Base-by-base conservation (phyloP, 35 echinoderm and acorn worm genomes). In the Patiria miniata region DNA sequence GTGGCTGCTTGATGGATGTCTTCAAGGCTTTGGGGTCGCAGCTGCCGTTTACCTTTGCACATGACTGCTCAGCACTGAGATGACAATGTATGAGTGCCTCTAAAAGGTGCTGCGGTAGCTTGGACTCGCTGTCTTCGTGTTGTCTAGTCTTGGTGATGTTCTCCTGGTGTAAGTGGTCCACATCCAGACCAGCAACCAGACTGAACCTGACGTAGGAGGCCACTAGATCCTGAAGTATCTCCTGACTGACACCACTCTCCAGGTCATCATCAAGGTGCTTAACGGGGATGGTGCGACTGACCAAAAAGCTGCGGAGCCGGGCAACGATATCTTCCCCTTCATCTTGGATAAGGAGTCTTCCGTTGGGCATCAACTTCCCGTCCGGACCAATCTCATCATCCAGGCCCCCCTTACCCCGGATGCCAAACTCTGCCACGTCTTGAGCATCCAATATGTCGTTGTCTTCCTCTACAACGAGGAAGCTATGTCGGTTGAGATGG, bases 401-500 rank as follows among this genome's bases (percentile, higher is more conserved):
- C 54, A 87, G 86, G 52, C 52, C 82, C 4, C 5, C 34, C n/a
- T 42, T 42, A 2, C 82, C 29, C 39, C 57, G 53, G 15, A 39
- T 2, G 15, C 36, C 39, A 33, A 37, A 36, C 29, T 84, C 57
- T 37, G 82, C 26, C 33, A 22, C 52, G 7, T 83, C 47, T 28
- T 84, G 82, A 8, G 52, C 53, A 19, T 83, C 80, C 44, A 59
- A 36, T 3, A 53, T 65, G 36, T 58, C 57, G 12, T 8, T 60
- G 2, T 88, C 86, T 36, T 88, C 86, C 26, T 88, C 86, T 39
- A 79, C 78, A 37, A 77, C 38, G 12, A 88, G 78, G 38, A 84
- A 84, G 54, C 82, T 88, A 61, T 87, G 83, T 30, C 95, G 79
- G 79, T 99, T 94, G 33, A 99, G 96, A 80, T 99, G 96, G 80